Evolutionary conservation across 2,797 vertebrate species (phyloP).

Genomic region (Meriones psammophilus): DNA sequence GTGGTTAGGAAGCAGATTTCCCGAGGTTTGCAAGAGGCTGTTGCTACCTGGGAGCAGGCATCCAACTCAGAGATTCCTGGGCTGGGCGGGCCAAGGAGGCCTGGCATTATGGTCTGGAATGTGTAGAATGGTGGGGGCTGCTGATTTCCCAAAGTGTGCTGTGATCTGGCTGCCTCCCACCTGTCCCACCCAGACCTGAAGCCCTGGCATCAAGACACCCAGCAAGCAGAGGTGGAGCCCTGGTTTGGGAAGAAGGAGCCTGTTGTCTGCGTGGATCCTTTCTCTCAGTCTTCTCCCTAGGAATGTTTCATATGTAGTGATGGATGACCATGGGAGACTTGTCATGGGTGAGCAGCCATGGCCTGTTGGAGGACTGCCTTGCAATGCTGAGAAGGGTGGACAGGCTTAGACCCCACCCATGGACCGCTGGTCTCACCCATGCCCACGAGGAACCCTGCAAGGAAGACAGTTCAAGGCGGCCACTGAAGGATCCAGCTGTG

Average conservation of each 20-base stretch:
- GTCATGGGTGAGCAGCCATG: not conserved
- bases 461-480: not conserved
- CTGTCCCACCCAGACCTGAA: not conserved
- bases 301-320: not conserved
- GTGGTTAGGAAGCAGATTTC: not conserved
- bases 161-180: not conserved
- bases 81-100: fast-evolving
- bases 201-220: not conserved
- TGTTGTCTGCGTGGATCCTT: not conserved
- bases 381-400: not conserved
- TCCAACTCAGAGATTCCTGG: not conserved
- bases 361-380: not conserved
- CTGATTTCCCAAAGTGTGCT: not conserved
- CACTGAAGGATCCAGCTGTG: not conserved
- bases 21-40: not conserved
- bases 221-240: not conserved
- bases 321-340: not conserved
- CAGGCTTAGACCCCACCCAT: not conserved
- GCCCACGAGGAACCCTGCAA: not conserved
- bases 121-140: not conserved
- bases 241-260: not conserved
- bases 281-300: not conserved
- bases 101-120: not conserved
- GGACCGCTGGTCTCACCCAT: not conserved
- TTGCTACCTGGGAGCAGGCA: not conserved